Evolutionary conservation across 2,797 vertebrate species (phyloP).

Genomic region (Spizella passerina): DNA sequence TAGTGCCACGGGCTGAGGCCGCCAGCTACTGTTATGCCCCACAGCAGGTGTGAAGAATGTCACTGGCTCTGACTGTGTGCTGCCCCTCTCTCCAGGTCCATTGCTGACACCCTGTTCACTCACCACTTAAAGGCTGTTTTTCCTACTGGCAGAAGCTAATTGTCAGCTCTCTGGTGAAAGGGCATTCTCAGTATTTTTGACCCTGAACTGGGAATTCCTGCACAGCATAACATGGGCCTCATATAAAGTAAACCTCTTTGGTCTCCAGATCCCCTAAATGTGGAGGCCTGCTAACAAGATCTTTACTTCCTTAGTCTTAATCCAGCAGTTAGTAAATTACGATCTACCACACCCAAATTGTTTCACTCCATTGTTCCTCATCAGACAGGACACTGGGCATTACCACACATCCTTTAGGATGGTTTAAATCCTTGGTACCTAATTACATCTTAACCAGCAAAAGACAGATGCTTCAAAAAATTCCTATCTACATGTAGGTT

Average conservation of each 20-base stretch:
- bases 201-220: neutral
- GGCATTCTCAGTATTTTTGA: neutral
- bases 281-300: neutral
- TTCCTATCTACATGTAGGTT: neutral
- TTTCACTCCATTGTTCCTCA: neutral
- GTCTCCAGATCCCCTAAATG: neutral
- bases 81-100: constrained; percentile 34
- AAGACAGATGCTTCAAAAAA: neutral
- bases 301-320: neutral
- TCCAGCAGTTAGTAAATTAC: neutral
- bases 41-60: constrained; percentile 85
- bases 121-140: constrained; percentile 45
- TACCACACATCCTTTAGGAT: neutral
- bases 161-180: neutral
- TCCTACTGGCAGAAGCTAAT: constrained; percentile 1
- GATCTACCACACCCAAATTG: neutral
- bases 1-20: constrained; percentile 71
- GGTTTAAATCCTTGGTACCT: neutral
- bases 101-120: constrained; percentile 28
- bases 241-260: neutral
- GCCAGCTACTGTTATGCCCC: constrained; percentile 78
- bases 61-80: constrained; percentile 61
- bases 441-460: neutral
- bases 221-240: neutral
- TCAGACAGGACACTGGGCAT: neutral